Evolutionary conservation across 2,113 vertebrate species (phyloP), one percentile per base, ranked within the genome.

Genomic region (Thalassarche chlororhynchos): DNA sequence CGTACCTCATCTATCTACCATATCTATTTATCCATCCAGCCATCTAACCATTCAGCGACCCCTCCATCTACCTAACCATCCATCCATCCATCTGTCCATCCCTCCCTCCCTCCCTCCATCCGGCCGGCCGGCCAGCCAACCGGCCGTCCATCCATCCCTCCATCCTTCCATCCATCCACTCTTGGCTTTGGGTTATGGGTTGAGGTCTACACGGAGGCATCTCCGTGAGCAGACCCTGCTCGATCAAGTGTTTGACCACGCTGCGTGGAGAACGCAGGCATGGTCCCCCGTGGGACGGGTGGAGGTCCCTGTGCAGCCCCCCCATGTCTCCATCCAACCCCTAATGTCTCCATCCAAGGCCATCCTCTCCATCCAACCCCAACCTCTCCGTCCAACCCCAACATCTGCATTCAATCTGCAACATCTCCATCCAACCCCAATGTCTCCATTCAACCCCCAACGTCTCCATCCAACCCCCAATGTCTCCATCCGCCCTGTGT

Each of bases 241-340:
- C 34, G 2, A 16, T 10, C 14, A 12, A 49, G 49, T 31, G 26
- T 12, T 31, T 3, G 9, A 32, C 6, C 6, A 1, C 3, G 2
- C 10, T n/a, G 14, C 13, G 1, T 8, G n/a, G n/a, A 19, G 42
- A 32, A 5, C 5, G 2, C 26, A 14, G 32, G 9, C 15, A 7
- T 2, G 1, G 51, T 44, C 3, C 32, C 12, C 14, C 2, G 2
- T 9, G 52, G 42, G 26, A 6, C 3, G 8, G 52, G 34, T 11
- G 28, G 40, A 29, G 29, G 34, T 31, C 12, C n/a, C n/a, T 11
- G 20, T 24, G 26, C 44, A 28, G 14, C 32, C n/a, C n/a, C 28
- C 4, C 17, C 14, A 15, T 8, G 28, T 40, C 29, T 28, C 18
- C 62, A 14, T 17, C 75, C 15, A 26, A 25, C 13, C n/a, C 75